A percentile compares a stretch with the other conserved stretches of the same genome.
Conservation (phyloP, 92 coral and sea anemone species). For the Pocillopora meandrina region DNA sequence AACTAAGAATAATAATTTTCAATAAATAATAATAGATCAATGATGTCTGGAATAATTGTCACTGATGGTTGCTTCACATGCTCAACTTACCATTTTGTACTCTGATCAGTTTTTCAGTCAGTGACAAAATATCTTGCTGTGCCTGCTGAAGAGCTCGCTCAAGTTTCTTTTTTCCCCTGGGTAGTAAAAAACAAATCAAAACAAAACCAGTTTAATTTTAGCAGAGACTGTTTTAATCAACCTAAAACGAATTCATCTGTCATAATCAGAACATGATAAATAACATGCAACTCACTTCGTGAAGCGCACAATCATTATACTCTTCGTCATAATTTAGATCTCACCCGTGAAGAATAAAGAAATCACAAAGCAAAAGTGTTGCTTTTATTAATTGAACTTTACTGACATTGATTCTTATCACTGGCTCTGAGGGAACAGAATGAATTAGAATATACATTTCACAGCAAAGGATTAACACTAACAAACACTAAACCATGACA, state of each 20-base stretch:
- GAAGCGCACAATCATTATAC: background rate
- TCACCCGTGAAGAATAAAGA: background rate
- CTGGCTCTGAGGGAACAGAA: background rate
- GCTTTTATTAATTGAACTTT: too few relatives aligned
- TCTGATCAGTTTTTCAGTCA: constrained; percentile 92
- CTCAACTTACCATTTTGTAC: constrained; percentile 81
- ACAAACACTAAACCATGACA: background rate
- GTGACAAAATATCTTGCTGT: constrained; percentile 88
- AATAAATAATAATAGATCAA: too few relatives aligned
- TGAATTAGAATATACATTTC: background rate
- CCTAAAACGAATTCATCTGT: background rate
- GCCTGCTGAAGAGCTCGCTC: constrained; percentile 93
- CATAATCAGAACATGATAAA: background rate
- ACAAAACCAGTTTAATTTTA: background rate
- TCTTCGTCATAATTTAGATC: background rate
- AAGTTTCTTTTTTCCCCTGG: constrained; percentile 89
- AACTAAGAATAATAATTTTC: background rate
- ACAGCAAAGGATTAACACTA: background rate
- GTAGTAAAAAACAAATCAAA: background rate
- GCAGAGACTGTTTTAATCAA: background rate
- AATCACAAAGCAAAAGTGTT: background rate
- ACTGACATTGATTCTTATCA: too few relatives aligned
- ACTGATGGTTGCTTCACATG: too few relatives aligned
- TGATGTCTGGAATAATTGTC: too few relatives aligned
- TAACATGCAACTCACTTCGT: background rate